Conservation (phyloP, 1,140 invertebrate genomes). For the Heterodera carotae region DNA sequence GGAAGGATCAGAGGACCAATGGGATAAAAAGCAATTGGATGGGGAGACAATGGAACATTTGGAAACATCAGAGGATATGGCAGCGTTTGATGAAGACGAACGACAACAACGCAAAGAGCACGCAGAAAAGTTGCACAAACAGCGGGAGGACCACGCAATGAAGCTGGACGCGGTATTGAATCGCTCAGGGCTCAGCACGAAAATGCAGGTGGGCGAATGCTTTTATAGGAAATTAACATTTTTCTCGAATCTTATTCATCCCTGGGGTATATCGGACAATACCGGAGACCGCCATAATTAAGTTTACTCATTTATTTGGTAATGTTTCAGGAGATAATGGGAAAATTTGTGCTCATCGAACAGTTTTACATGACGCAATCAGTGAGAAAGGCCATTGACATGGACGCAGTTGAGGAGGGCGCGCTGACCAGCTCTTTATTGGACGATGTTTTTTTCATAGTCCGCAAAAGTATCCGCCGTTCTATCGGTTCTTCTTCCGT, state of each 20-base stretch:
- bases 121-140: constrained; percentile 63
- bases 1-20: not conserved
- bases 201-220: constrained; percentile 44
- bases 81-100: constrained; percentile 37
- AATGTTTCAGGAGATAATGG: constrained; percentile 78
- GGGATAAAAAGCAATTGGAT: not conserved
- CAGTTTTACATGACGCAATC: constrained; percentile 95
- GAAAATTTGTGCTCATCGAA: constrained; percentile 87
- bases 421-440: constrained; percentile 83
- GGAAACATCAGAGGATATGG: constrained; percentile 17
- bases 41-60: not conserved
- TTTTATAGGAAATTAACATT: too few relatives aligned
- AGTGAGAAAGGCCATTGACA: constrained; percentile 85
- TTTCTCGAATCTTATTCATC: too few relatives aligned
- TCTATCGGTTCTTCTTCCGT: constrained; percentile 84
- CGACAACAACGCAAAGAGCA: constrained; percentile 42
- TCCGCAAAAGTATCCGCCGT: constrained; percentile 89
- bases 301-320: not conserved
- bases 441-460: constrained; percentile 96
- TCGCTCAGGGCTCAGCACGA: constrained; percentile 43
- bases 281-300: constrained; percentile 24
- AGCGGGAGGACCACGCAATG: constrained; percentile 72
- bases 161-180: constrained; percentile 66
- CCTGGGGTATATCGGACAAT: too few relatives aligned
- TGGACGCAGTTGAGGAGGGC: constrained; percentile 76